These are phyloP conservation scores for Prosopocoilus inquinatus DNA, from an alignment of 2,888 invertebrate species.

Conservation along the genomic window DNA sequence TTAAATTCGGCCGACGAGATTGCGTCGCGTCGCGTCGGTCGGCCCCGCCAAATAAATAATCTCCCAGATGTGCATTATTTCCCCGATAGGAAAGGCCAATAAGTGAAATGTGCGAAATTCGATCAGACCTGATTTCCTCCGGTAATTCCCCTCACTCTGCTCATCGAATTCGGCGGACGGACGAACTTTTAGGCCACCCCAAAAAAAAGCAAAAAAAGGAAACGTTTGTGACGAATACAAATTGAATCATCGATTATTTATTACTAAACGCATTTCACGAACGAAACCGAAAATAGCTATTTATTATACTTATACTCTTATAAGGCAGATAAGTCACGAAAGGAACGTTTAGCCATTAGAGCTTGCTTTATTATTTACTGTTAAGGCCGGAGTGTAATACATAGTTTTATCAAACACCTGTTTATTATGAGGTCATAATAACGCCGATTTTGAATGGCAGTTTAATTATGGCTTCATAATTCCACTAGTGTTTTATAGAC, in stretches of 20 bases:
- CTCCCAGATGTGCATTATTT: slow-evolving; percentile 14
- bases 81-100: slow-evolving; percentile 1
- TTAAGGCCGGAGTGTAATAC: no score
- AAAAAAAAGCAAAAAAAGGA: slow-evolving; percentile 5
- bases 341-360: no score
- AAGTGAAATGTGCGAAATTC: slow-evolving; percentile 17
- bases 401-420: no score
- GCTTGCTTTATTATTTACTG: no score
- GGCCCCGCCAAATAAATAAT: slow-evolving; percentile 5
- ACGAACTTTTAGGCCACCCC: slow-evolving; percentile 5
- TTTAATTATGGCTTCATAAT: no score
- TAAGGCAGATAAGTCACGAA: no score
- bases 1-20: slow-evolving; percentile 4
- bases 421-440: no score
- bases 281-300: no score
- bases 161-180: slow-evolving; percentile 7
- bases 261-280: slow-evolving; percentile 10
- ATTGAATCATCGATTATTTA: slow-evolving; percentile 12
- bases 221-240: background rate
- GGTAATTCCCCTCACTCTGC: slow-evolving; percentile 14
- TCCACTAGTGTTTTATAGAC: no score
- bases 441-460: no score
- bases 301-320: no score
- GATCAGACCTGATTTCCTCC: slow-evolving; percentile 13
- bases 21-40: no score